Evolutionary conservation across 2,888 invertebrate species (phyloP).

Genomic region (Thalpophila matura): DNA sequence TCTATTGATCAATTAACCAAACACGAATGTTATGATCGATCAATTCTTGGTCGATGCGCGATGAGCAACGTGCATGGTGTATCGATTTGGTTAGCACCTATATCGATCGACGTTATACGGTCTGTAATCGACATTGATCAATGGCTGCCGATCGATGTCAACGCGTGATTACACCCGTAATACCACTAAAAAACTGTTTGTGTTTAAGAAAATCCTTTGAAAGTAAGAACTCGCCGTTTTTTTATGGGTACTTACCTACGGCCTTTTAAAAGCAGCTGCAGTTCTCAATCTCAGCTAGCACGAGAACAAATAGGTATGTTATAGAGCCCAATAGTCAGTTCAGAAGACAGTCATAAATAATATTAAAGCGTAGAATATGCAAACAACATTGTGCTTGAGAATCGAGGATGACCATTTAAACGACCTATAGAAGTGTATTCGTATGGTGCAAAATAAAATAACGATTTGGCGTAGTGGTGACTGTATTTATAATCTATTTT

Average conservation of each 20-base stretch:
- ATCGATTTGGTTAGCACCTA: too few relatives aligned
- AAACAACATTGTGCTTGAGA: too few relatives aligned
- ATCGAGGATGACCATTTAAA: not conserved
- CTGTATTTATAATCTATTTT: slow-evolving; percentile 52
- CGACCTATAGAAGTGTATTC: not conserved
- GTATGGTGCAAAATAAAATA: slow-evolving; percentile 23
- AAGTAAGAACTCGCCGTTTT: not conserved
- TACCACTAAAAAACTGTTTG: too few relatives aligned
- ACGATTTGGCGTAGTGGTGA: slow-evolving; percentile 37
- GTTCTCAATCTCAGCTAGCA: slow-evolving; percentile 17
- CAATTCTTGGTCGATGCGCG: too few relatives aligned
- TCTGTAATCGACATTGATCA: too few relatives aligned
- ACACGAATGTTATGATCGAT: too few relatives aligned
- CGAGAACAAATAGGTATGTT: not conserved
- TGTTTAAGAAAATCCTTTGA: slow-evolving; percentile 5
- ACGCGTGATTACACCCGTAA: too few relatives aligned
- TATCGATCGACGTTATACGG: too few relatives aligned
- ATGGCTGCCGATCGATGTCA: too few relatives aligned
- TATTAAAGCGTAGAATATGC: too few relatives aligned
- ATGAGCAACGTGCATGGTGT: too few relatives aligned
- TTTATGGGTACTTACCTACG: not conserved
- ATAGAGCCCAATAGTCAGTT: not conserved
- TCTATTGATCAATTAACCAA: too few relatives aligned
- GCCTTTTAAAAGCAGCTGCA: not conserved
- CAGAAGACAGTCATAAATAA: not conserved